These are phyloP conservation scores for Tachysurus vachellii DNA, from an alignment of 2,113 vertebrate genomes.

Conservation along the genomic window DNA sequence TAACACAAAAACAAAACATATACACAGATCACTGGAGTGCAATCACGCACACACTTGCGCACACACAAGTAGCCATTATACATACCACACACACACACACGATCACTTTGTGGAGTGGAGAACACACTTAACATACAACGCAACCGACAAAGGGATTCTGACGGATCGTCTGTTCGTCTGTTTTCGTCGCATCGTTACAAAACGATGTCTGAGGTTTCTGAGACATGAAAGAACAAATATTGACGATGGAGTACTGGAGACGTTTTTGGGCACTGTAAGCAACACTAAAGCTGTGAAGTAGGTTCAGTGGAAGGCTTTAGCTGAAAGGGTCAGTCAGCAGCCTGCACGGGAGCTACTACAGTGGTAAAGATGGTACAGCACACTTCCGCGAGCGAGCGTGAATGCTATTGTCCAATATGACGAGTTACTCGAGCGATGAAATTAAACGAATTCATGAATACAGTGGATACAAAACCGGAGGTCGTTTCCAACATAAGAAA, in stretches of 20 bases:
- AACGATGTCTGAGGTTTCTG: not conserved
- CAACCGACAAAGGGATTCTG: not conserved
- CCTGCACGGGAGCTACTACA: not conserved
- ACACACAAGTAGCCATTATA: not conserved
- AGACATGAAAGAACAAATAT: not conserved
- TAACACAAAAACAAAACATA: conserved; percentile 71
- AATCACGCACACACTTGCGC: conserved; percentile 36
- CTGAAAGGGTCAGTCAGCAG: not conserved
- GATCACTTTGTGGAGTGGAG: not conserved
- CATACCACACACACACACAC: not conserved
- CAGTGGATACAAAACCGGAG: no score
- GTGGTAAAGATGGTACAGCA: not conserved
- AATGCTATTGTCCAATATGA: not conserved
- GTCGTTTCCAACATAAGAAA: no score
- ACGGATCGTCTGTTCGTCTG: not conserved
- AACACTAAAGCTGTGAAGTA: not conserved
- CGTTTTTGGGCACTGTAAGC: conserved; percentile 3
- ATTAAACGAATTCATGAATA: no score
- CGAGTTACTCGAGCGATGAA: not conserved
- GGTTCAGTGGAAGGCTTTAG: conserved; percentile 26
- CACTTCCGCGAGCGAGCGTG: not conserved
- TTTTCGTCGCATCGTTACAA: not conserved
- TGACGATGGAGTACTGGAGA: not conserved
- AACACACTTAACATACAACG: not conserved
- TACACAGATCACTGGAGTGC: conserved; percentile 72